A percentile compares a stretch with the other conserved stretches of the same genome.
Evolutionary conservation across 2,888 invertebrate genomes (phyloP).

Genomic region (Acanthococcus lagerstroemiae): DNA sequence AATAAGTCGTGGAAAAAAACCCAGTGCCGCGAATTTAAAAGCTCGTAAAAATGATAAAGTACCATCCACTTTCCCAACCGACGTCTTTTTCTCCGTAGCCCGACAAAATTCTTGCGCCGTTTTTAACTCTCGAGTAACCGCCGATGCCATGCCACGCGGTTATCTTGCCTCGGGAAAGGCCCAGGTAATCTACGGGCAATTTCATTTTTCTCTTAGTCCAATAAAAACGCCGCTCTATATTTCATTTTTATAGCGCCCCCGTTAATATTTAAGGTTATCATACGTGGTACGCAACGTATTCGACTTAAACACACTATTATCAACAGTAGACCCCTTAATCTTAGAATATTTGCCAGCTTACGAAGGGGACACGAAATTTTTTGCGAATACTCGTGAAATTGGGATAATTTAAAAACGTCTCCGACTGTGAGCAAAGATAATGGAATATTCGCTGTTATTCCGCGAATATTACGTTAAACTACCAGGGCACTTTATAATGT

Average conservation of each 20-base stretch:
- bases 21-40: slow-evolving; percentile 5
- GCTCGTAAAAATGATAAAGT: slow-evolving; percentile 20
- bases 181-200: slow-evolving; percentile 19
- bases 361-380: no score
- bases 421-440: no score
- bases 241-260: slow-evolving; percentile 24
- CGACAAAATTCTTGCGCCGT: neutral
- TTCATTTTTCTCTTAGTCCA: slow-evolving; percentile 25
- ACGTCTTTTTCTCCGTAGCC: neutral
- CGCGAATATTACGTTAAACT: no score
- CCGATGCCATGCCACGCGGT: neutral
- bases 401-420: no score
- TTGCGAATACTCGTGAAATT: no score
- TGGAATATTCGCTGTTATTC: no score
- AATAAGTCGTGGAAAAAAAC: no score
- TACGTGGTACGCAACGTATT: neutral
- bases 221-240: slow-evolving; percentile 12
- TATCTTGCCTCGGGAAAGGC: slow-evolving; percentile 13
- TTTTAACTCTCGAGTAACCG: neutral
- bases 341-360: no score
- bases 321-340: no score
- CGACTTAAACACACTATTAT: slow-evolving; percentile 3
- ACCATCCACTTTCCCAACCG: slow-evolving; percentile 2
- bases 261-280: slow-evolving; percentile 24
- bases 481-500: no score